Evolutionary conservation across 2,888 invertebrate species (phyloP), one percentile per base, ranked within the genome.

Genomic region (Tyria jacobaeae): DNA sequence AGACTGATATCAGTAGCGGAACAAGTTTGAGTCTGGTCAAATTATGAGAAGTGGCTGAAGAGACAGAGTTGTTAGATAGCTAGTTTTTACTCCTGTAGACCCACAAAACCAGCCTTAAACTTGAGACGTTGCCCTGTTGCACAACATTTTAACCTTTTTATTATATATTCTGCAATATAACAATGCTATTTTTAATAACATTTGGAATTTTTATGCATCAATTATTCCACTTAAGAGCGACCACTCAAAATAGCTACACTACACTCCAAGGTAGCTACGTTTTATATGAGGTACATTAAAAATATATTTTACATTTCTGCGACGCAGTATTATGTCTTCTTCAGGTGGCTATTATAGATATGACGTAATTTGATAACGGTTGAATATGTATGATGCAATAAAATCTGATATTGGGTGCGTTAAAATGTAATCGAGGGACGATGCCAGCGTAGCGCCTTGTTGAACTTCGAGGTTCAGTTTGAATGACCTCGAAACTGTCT

Each of bases 351-450:
- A n/a, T n/a, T 49, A 34, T 15, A 47, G 14, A 31, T 24, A 56
- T 61, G 60, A 61, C 49, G 60, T 51, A 56, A 51, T 59, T n/a
- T 59, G 67, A 73, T 76, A 74, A 60, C 60, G 49, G 50, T 57
- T 64, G 49, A 41, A 17, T n/a, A n/a, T 49, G 51, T 52, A 65
- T 78, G 77, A 78, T 75, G 77, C 70, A 78, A 78, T 63, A 39
- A 25, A 15, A 48, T 21, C 25, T 15, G 48, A 48, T 58, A 37
- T 76, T 75, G 64, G 53, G 48, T 62, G 21, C 44, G 4, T 17
- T 53, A 64, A 66, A 66, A 50, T 52, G 47, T 37, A 50, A 21
- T n/a, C 31, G 25, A 44, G 14, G 17, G 6, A 55, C 44, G 17
- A 21, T 44, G 44, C 44, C 12, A 21, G 21, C 44, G 44, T 21